Conservation (phyloP, 2,113 vertebrate species). For the Uria aalge region DNA sequence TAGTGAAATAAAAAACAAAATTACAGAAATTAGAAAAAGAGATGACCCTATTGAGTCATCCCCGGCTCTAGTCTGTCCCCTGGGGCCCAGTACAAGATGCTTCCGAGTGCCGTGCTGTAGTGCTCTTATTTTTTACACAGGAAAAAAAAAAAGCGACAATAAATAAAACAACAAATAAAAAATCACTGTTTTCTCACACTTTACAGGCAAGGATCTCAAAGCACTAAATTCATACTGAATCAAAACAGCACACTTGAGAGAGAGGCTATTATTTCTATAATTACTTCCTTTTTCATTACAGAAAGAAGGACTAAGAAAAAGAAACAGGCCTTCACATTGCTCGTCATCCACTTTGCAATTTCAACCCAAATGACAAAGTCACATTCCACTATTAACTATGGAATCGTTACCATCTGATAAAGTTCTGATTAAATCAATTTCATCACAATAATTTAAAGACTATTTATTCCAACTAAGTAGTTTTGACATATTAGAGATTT, state of each 20-base stretch:
- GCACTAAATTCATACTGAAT: neutral
- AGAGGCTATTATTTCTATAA: neutral
- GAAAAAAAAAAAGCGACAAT: neutral
- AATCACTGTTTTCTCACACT: neutral
- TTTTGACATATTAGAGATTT: neutral
- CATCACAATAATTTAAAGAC: neutral
- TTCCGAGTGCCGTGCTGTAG: neutral
- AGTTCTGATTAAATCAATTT: neutral
- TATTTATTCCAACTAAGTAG: neutral
- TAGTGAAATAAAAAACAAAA: neutral
- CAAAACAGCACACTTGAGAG: neutral
- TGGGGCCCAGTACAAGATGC: neutral
- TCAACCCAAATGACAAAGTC: neutral
- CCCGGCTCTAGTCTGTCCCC: neutral
- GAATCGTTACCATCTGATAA: neutral
- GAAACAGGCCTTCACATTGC: neutral
- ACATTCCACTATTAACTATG: neutral
- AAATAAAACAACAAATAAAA: neutral
- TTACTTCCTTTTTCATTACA: neutral
- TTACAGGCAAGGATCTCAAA: neutral
- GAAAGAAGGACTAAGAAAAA: neutral
- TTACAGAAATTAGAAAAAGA: neutral
- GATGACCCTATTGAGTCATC: slow-evolving; percentile 53
- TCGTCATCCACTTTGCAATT: neutral
- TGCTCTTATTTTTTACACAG: neutral